These are phyloP conservation scores for Scaptomyza caliginosa DNA, from an alignment of 2,888 invertebrate genomes.

Conservation along the genomic window DNA sequence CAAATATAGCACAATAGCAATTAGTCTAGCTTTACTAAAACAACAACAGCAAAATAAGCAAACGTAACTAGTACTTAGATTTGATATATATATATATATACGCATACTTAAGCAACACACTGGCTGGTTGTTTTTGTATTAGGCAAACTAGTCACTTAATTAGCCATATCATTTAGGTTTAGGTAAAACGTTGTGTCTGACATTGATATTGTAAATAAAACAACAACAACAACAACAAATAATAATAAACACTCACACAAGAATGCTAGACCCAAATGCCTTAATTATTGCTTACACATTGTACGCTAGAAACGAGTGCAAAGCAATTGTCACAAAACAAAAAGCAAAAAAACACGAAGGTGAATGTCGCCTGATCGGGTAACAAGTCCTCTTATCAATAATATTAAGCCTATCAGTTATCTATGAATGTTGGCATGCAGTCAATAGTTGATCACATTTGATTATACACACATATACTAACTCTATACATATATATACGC, in stretches of 20 bases:
- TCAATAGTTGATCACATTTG: slow-evolving; percentile 31
- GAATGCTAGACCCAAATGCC: slow-evolving; percentile 1
- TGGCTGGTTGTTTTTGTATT: background rate
- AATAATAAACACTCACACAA: background rate
- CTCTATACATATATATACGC: background rate
- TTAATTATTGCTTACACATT: background rate
- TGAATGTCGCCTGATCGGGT: slow-evolving; percentile 66
- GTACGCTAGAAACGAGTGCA: slow-evolving; percentile 36
- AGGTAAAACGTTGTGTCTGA: slow-evolving; percentile 28
- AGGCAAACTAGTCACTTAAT: slow-evolving; percentile 65
- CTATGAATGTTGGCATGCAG: slow-evolving; percentile 22
- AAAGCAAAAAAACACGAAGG: no score
- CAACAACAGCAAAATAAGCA: no score
- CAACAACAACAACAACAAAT: no score
- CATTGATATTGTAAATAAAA: slow-evolving; percentile 59
- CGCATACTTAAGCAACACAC: slow-evolving; percentile 4
- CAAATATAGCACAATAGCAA: slow-evolving; percentile 33
- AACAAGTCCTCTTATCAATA: slow-evolving; percentile 42
- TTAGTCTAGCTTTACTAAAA: slow-evolving; percentile 32
- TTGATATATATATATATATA: background rate
- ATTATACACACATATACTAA: slow-evolving; percentile 9
- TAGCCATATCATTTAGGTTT: slow-evolving; percentile 45
- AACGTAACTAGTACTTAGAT: slow-evolving; percentile 24
- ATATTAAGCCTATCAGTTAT: slow-evolving; percentile 13
- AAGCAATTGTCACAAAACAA: slow-evolving; percentile 39